Evolutionary conservation across 2,797 vertebrate species (phyloP).

Genomic region (Lutra lutra): DNA sequence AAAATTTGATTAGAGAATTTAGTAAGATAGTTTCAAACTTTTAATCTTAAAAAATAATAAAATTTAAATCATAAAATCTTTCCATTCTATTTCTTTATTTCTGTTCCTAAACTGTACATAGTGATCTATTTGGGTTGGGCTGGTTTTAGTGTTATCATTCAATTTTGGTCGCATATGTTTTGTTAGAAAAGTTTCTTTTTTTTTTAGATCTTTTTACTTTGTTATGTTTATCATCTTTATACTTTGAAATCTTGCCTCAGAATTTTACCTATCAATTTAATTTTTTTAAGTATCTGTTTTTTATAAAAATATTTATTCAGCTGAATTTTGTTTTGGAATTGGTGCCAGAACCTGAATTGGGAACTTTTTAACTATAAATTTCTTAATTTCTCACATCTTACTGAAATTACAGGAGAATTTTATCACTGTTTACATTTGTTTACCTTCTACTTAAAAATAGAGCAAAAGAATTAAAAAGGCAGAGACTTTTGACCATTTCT

Average conservation of each 20-base stretch:
- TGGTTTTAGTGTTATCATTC: conserved; percentile 25
- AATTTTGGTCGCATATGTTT: conserved; percentile 40
- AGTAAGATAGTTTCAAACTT: neutral
- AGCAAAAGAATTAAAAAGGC: neutral
- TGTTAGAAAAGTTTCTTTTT: conserved; percentile 45
- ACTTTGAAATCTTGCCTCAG: conserved; percentile 16
- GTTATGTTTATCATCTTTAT: conserved; percentile 1
- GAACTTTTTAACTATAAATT: conserved; percentile 28
- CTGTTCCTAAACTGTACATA: conserved; percentile 3
- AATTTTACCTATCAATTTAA: conserved; percentile 23
- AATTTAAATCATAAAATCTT: conserved; percentile 49
- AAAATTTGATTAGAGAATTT: conserved; percentile 24
- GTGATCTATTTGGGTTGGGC: neutral
- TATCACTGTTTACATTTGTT: neutral
- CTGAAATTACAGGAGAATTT: conserved; percentile 13
- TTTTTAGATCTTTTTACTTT: conserved; percentile 35
- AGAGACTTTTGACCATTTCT: neutral
- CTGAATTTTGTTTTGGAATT: conserved; percentile 44
- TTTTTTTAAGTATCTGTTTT: neutral
- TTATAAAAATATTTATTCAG: neutral
- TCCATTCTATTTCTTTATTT: neutral
- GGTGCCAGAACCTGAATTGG: neutral
- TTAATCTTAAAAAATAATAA: conserved; percentile 36
- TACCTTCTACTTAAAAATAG: neutral
- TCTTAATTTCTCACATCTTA: conserved; percentile 34